Conservation (phyloP, 2,888 invertebrate species). For the Torymus auratus region DNA sequence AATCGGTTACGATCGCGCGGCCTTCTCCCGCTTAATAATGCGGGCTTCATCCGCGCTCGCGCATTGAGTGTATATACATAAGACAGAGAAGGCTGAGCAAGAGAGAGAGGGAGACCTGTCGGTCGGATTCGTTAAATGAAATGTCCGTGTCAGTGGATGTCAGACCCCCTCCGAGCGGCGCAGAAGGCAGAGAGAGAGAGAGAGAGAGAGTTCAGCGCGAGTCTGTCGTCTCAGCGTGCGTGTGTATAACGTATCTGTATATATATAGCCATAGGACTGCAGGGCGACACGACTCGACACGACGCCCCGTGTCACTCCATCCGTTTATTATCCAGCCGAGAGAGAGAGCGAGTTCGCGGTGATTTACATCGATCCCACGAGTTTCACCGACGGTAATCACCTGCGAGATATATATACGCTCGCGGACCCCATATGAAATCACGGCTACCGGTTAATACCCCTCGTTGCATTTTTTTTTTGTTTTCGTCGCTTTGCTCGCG, state of each 20-base stretch:
- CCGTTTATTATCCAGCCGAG: constrained; percentile 63
- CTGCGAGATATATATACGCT: neutral
- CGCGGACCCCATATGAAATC: neutral
- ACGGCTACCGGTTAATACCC: constrained; percentile 7
- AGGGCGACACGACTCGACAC: constrained; percentile 55
- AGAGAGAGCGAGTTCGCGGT: neutral
- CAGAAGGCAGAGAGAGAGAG: too few relatives aligned
- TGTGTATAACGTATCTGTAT: too few relatives aligned
- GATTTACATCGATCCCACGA: constrained; percentile 56
- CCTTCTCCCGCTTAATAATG: constrained; percentile 30
- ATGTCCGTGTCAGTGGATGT: constrained; percentile 66
- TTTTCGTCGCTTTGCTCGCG: neutral
- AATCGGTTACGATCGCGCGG: constrained; percentile 62
- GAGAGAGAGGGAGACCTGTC: constrained; percentile 59
- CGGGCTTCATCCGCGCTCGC: constrained; percentile 4
- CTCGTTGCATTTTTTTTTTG: neutral
- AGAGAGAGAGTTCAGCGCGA: constrained; percentile 13
- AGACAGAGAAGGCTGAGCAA: constrained; percentile 29
- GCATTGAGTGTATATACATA: constrained; percentile 16
- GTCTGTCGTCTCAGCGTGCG: neutral
- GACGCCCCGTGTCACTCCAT: constrained; percentile 62
- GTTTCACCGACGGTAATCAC: constrained; percentile 47
- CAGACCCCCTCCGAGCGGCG: constrained; percentile 64
- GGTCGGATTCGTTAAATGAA: constrained; percentile 65
- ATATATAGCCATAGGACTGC: constrained; percentile 57